Evolutionary conservation across 2,797 vertebrate genomes (phyloP), one percentile per base, ranked within the genome.

Genomic region (Enteromius trimaculatus): DNA sequence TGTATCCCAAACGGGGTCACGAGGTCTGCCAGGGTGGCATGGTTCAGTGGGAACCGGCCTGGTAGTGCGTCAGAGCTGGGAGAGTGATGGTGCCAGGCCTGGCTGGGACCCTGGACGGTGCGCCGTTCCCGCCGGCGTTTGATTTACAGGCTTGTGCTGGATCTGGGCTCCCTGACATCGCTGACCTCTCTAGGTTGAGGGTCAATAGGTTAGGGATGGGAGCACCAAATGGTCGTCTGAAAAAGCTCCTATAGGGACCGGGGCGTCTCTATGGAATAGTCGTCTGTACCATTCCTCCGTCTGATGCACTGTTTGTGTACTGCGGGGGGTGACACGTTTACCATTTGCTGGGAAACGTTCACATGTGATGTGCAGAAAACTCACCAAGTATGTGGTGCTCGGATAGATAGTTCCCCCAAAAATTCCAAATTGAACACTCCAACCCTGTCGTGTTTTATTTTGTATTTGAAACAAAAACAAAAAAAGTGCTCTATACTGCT

Each of bases 181-280:
- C 89, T 94, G 94, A 94, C 93, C 92, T 90, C 87, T 90, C 87
- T 90, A 92, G 92, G 93, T 85, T 86, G 88, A 87, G 60, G 93
- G 92, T 94, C 93, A 93, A 77, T 62, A 88, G 34, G 80, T 80
- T 74, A 89, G 83, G 84, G 82, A 44, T 86, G 81, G 80, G 85
- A 88, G 86, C 82, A 89, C 88, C 93, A 94, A 94, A 95, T 93
- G 93, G 92, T 89, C 87, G 91, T 93, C 92, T 93, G 89, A 91
- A 93, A 92, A 92, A 90, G 88, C 89, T 85, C 88, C 81, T 83
- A 79, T 21, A 68, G 84, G 90, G 89, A 88, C 86, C 75, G 87
- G 87, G 77, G 79, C 68, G 81, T 93, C 94, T 92, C 92, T 80
- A 81, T 90, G 91, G 92, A 90, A 84, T 8, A 83, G 86, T 85